phyloP scores from a whole-genome alignment of 2,797 vertebrate genomes.

The Acipenser ruthenus region DNA sequence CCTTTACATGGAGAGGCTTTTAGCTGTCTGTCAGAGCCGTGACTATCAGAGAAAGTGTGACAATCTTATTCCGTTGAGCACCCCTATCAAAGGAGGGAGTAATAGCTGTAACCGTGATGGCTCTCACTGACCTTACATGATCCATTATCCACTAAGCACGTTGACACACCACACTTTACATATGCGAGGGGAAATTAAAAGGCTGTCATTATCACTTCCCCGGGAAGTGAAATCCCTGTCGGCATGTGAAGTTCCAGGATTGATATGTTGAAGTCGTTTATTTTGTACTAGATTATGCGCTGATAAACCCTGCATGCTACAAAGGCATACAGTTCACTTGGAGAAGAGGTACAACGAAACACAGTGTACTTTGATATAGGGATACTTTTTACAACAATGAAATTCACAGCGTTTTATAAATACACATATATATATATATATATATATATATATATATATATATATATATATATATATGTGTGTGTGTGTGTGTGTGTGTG shows the following conservation, averaged over 20 bases:
- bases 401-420: too few relatives aligned
- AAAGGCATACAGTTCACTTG: background rate
- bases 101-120: conserved; percentile 58
- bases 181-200: conserved; percentile 51
- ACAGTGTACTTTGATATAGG: background rate
- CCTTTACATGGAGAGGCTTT: conserved; percentile 75
- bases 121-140: conserved; percentile 63
- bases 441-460: too few relatives aligned
- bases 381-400: too few relatives aligned
- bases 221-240: conserved; percentile 50
- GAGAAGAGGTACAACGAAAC: background rate
- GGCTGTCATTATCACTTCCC: conserved; percentile 52
- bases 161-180: conserved; percentile 68
- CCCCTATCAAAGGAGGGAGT: conserved; percentile 66
- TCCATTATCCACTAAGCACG: conserved; percentile 66
- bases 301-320: background rate
- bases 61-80: conserved; percentile 72
- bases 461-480: too few relatives aligned
- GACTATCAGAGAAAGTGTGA: conserved; percentile 59
- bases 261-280: conserved; percentile 7
- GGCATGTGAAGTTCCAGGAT: conserved; percentile 33
- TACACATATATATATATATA: too few relatives aligned
- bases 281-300: background rate
- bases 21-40: conserved; percentile 66
- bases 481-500: too few relatives aligned